Conservation (phyloP, 2,113 vertebrate genomes). For the Mus musculus region GRCm39 chr3:145201001-145201500, state of each 20-base stretch:
- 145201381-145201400: neutral
- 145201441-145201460: neutral
- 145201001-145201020: neutral
- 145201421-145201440: neutral
- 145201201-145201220: neutral
- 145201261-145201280: neutral
- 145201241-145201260: neutral
- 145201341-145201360: neutral
- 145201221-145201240: neutral
- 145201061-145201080: neutral
- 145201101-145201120: constrained; percentile 4
- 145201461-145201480: neutral
- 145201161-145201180: neutral
- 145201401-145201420: neutral
- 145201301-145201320: neutral
- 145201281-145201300: neutral
- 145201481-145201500: neutral
- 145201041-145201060: neutral
- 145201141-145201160: neutral
- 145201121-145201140: neutral
- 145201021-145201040: neutral
- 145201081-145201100: neutral
- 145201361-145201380: neutral
- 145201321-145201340: neutral
- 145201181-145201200: neutral